Evolutionary conservation across 1,140 invertebrate species (phyloP).

Genomic region (Cydia fagiglandana): DNA sequence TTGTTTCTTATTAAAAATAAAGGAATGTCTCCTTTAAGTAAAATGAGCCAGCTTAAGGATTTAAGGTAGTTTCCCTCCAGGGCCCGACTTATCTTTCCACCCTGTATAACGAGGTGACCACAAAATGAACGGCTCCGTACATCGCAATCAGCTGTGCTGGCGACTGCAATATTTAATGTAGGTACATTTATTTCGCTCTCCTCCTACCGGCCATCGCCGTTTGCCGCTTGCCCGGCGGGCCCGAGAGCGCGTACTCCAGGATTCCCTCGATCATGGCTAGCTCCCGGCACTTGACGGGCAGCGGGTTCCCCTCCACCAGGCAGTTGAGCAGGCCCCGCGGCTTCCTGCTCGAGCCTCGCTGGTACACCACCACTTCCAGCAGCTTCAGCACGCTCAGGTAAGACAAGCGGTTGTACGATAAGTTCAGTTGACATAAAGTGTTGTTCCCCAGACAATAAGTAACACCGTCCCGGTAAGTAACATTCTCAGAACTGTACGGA

Average conservation of each 20-base stretch:
- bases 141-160: no score
- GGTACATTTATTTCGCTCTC: neutral
- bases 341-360: conserved; percentile 47
- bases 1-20: no score
- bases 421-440: conserved; percentile 51
- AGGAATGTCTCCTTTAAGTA: no score
- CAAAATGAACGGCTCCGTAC: no score
- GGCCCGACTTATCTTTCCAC: no score
- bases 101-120: no score
- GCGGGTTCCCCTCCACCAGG: conserved; percentile 56
- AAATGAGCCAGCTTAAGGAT: no score
- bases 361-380: conserved; percentile 46
- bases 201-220: neutral
- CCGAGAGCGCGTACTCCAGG: conserved; percentile 35
- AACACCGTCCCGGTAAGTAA: conserved; percentile 38
- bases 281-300: conserved; percentile 54
- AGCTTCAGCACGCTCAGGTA: conserved; percentile 52
- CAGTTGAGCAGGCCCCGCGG: conserved; percentile 58
- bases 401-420: conserved; percentile 59
- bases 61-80: no score
- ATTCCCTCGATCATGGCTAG: conserved; percentile 48
- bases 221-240: neutral
- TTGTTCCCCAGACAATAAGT: conserved; percentile 58
- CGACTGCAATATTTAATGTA: no score
- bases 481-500: conserved; percentile 49